phyloP scores from a whole-genome alignment of 2,888 invertebrate genomes.

The Drosophila prolongata region DNA sequence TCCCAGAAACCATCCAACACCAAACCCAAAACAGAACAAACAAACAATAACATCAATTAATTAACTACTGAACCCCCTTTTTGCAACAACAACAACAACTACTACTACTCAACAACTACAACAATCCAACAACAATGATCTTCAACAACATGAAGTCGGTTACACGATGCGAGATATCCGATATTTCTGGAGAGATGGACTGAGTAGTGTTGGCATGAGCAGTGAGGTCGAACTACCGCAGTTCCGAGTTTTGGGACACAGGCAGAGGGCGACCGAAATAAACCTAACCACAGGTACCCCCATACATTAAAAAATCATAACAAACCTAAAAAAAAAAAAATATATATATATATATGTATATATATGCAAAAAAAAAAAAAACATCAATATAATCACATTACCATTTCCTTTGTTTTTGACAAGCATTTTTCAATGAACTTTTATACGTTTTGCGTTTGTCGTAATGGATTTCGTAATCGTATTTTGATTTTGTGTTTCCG shows the following conservation, averaged over 20 bases:
- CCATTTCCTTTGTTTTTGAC: slow-evolving; percentile 66
- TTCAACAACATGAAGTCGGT: slow-evolving; percentile 88
- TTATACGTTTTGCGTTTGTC: slow-evolving; percentile 51
- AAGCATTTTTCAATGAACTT: slow-evolving; percentile 58
- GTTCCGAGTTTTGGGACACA: slow-evolving; percentile 98
- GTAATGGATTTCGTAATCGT: slow-evolving; percentile 56
- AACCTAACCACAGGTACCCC: slow-evolving; percentile 97
- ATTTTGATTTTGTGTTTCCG: slow-evolving; percentile 53
- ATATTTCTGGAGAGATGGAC: slow-evolving; percentile 97
- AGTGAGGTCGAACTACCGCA: slow-evolving; percentile 98
- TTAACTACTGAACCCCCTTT: slow-evolving; percentile 75
- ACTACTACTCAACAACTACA: slow-evolving; percentile 50
- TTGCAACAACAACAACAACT: slow-evolving; percentile 61
- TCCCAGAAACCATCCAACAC: slow-evolving; percentile 26
- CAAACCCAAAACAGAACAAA: slow-evolving; percentile 41
- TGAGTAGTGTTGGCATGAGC: slow-evolving; percentile 97
- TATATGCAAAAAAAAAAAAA: slow-evolving; percentile 41
- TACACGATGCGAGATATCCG: slow-evolving; percentile 99
- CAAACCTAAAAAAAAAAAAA: slow-evolving; percentile 48
- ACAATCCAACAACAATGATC: slow-evolving; percentile 27
- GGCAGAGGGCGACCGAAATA: slow-evolving; percentile 97
- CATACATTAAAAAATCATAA: slow-evolving; percentile 77
- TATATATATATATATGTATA: slow-evolving; percentile 30
- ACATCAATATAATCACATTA: slow-evolving; percentile 56
- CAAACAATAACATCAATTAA: slow-evolving; percentile 66